Evolutionary conservation across 2,113 vertebrate species (phyloP).

Genomic region (Brachyhypopomus occidentalis): DNA sequence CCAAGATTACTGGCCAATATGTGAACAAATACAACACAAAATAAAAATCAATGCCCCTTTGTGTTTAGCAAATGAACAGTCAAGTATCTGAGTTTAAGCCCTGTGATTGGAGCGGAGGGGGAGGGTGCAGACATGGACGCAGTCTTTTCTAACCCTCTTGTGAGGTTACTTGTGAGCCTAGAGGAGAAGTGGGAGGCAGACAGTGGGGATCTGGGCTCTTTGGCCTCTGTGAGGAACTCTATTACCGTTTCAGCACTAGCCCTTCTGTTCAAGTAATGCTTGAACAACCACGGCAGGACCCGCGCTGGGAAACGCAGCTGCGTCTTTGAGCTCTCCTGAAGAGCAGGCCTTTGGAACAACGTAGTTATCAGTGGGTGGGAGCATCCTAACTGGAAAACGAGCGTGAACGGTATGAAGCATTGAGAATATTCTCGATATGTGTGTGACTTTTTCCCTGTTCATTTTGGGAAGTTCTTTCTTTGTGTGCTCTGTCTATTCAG

Average conservation of each 20-base stretch:
- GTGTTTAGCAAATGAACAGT: too few relatives aligned
- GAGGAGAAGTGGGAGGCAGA: background rate
- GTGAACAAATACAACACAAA: too few relatives aligned
- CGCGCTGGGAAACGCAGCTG: background rate
- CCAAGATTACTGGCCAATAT: too few relatives aligned
- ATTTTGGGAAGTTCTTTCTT: slow-evolving; percentile 70
- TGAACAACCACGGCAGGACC: background rate
- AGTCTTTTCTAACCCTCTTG: too few relatives aligned
- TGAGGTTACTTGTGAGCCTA: background rate
- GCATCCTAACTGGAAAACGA: slow-evolving; percentile 71
- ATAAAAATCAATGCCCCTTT: too few relatives aligned
- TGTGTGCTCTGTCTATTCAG: slow-evolving; percentile 53
- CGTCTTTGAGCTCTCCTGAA: background rate
- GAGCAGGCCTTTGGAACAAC: background rate
- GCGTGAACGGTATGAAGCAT: slow-evolving; percentile 66
- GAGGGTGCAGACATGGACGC: too few relatives aligned
- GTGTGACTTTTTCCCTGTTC: slow-evolving; percentile 72
- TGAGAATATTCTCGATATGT: slow-evolving; percentile 72
- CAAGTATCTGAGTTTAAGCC: too few relatives aligned
- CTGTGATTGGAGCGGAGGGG: too few relatives aligned
- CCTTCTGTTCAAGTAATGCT: background rate
- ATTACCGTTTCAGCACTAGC: slow-evolving; percentile 40
- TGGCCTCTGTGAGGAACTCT: slow-evolving; percentile 48
- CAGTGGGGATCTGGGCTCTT: slow-evolving; percentile 12
- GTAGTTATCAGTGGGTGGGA: background rate